Percentiles rank a stretch among this genome's conserved stretches.
phyloP scores from a whole-genome alignment of 2,888 invertebrate genomes.

The Stegophylla sp. region DNA sequence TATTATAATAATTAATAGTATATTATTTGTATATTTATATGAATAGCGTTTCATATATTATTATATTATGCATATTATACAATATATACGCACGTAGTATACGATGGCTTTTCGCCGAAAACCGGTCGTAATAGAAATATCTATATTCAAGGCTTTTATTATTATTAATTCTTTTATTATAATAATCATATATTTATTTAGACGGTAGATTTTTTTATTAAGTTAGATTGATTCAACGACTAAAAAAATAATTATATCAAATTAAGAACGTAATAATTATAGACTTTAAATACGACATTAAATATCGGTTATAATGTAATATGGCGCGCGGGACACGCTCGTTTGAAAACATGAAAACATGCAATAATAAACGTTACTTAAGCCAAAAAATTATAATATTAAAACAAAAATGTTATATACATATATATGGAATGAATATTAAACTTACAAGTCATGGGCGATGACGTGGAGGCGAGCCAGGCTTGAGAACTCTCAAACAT shows the following conservation, averaged over 20 bases:
- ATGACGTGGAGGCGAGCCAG: slow-evolving; percentile 89
- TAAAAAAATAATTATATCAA: not conserved
- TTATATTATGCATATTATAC: too few species aligned
- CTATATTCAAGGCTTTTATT: too few species aligned
- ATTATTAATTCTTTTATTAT: too few species aligned
- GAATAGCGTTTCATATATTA: too few species aligned
- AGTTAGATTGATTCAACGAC: not conserved
- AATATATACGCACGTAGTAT: too few species aligned
- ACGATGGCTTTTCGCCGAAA: too few species aligned
- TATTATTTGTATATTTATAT: too few species aligned
- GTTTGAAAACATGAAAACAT: not conserved
- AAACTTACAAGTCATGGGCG: slow-evolving; percentile 63
- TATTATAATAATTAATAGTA: too few species aligned
- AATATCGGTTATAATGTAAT: not conserved
- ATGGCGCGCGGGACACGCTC: not conserved
- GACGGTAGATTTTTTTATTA: too few species aligned
- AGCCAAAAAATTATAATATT: not conserved
- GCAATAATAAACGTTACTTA: not conserved
- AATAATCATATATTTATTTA: too few species aligned
- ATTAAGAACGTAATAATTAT: not conserved
- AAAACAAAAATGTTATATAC: slow-evolving; percentile 4
- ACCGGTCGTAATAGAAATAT: too few species aligned
- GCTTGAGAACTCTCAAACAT: slow-evolving; percentile 90
- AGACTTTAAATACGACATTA: not conserved
- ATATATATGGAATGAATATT: slow-evolving; percentile 55